Percentiles rank a stretch among this genome's conserved stretches.
phyloP scores from a whole-genome alignment of 2,113 vertebrate species.

The Prinia subflava region DNA sequence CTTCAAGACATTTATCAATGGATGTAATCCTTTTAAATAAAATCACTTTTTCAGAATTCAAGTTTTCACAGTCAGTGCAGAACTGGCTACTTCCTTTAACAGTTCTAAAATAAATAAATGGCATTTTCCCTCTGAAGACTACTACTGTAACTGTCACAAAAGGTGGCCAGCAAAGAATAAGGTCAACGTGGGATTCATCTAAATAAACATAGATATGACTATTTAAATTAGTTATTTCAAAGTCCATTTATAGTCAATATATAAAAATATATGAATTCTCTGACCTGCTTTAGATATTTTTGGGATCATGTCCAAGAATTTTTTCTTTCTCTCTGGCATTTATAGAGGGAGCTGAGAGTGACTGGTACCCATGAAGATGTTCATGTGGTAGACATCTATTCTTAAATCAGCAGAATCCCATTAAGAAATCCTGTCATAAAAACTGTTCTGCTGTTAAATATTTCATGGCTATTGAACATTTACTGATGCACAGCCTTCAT shows the following conservation, averaged over 20 bases:
- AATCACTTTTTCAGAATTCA: neutral
- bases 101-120: neutral
- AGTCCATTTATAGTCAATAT: neutral
- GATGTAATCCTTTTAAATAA: accelerated
- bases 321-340: neutral
- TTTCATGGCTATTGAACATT: neutral
- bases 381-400: neutral
- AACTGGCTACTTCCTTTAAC: neutral
- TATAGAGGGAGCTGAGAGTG: neutral
- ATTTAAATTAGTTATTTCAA: neutral
- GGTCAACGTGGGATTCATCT: neutral
- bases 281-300: neutral
- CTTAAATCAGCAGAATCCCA: neutral
- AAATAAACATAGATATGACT: neutral
- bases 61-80: neutral
- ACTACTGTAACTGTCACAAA: neutral
- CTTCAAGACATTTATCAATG: neutral
- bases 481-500: neutral
- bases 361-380: neutral
- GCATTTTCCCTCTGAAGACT: neutral
- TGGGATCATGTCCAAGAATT: neutral
- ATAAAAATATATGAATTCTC: neutral
- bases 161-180: neutral
- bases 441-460: neutral
- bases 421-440: neutral